phyloP scores from a whole-genome alignment of 2,888 invertebrate species.

The Drosophila stalkeri region DNA sequence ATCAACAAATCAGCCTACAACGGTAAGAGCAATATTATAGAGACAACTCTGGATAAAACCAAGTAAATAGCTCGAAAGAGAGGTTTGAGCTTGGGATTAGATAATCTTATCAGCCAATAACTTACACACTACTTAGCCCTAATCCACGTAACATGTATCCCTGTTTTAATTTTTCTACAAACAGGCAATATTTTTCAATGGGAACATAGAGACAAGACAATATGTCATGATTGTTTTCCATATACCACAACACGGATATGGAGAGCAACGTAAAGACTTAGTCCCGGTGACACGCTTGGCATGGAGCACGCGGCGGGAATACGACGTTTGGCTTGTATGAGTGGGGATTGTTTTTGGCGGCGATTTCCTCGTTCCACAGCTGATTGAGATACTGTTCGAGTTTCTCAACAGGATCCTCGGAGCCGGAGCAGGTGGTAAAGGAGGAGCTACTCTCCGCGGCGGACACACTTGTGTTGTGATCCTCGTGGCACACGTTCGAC shows the following conservation, averaged over 20 bases:
- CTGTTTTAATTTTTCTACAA: neutral
- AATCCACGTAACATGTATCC: neutral
- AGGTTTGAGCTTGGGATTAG: neutral
- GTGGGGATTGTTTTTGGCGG: conserved; percentile 45
- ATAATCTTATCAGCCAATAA: neutral
- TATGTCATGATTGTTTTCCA: neutral
- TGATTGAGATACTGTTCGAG: conserved; percentile 65
- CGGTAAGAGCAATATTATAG: neutral
- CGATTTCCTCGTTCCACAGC: conserved; percentile 67
- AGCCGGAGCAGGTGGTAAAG: conserved; percentile 43
- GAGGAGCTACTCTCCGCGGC: conserved; percentile 8
- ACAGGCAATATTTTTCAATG: neutral
- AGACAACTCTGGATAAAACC: neutral
- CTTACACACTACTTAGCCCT: neutral
- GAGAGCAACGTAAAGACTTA: neutral
- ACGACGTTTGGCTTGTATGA: conserved; percentile 17
- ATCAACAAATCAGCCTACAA: too few species aligned
- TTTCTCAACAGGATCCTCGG: conserved; percentile 52
- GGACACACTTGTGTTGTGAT: neutral
- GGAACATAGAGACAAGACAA: neutral
- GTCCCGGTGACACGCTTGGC: conserved; percentile 37
- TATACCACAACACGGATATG: neutral
- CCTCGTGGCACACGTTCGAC: conserved; percentile 55
- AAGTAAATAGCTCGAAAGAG: neutral
- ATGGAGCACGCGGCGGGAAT: conserved; percentile 17